Evolutionary conservation across 2,113 vertebrate species (phyloP).

Genomic region (Lepus timidus): DNA sequence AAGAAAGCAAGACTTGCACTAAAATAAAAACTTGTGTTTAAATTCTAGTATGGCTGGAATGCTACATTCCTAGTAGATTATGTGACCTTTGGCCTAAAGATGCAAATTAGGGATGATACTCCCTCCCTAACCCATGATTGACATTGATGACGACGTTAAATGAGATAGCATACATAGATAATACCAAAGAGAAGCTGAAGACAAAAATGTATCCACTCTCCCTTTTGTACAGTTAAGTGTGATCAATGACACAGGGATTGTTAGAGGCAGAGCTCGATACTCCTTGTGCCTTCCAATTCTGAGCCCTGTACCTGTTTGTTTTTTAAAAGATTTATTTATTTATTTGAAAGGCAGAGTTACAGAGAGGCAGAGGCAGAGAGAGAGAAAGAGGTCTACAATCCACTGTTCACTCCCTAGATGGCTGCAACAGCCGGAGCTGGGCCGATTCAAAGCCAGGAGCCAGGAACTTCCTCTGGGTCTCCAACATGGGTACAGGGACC

Average conservation of each 20-base stretch:
- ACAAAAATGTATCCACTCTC: not conserved
- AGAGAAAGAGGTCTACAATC: too few species aligned
- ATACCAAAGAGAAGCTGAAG: not conserved
- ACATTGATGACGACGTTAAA: not conserved
- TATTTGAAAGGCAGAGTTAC: too few species aligned
- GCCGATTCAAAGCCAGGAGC: too few species aligned
- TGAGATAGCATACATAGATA: not conserved
- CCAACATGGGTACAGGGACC: too few species aligned
- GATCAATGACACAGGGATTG: not conserved
- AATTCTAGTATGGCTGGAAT: not conserved
- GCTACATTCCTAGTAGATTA: too few species aligned
- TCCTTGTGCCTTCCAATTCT: not conserved
- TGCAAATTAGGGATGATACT: not conserved
- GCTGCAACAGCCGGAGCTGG: too few species aligned
- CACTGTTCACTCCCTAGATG: too few species aligned
- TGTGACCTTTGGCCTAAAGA: not conserved
- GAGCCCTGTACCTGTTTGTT: not conserved
- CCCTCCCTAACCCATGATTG: not conserved
- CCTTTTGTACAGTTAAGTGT: not conserved
- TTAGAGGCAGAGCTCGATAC: not conserved
- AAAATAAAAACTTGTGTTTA: slow-evolving; percentile 31
- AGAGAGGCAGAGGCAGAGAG: too few species aligned
- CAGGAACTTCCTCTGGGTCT: too few species aligned
- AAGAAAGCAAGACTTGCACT: slow-evolving; percentile 42
- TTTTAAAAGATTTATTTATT: too few species aligned